Base-by-base conservation (phyloP, 2,797 vertebrate species). In the Ciconia nigra region DNA sequence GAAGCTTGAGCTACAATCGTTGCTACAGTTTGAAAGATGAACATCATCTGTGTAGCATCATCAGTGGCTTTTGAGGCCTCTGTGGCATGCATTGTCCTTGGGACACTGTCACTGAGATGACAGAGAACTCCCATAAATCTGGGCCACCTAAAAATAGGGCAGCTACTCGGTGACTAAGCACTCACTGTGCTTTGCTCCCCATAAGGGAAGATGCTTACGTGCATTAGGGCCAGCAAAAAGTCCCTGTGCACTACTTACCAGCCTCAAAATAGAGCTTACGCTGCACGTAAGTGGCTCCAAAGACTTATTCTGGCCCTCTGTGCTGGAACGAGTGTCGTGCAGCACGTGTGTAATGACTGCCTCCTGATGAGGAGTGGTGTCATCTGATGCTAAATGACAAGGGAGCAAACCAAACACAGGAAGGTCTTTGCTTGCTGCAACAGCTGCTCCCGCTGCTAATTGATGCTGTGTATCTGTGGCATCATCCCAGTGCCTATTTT, bases 401-500 rank as follows among this genome's bases (percentile, higher is more conserved):
- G 88, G 90, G n/a, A 92, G 67, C 65, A 94, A 96, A 97, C 83
- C 89, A 83, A 90, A 81, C 71, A 74, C 92, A 95, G 95, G 94
- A 95, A 97, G 95, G 92, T 93, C 92, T 95, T 93, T 92, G 84
- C 95, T 73, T 72, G 94, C 85, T 92, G 77, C 67, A 95, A 97
- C 97, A 97, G 95, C 97, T 97, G 95, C 84, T 97, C 82, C 94
- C 1, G 12, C 84, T 94, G 87, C 76, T 96, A 91, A 97, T 96
- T 96, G 95, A 96, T 82, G 94, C 88, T 95, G 88, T 96, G 67
- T 89, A 96, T 93, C 96, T 89, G 92, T 95, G 93, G 94, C 93
- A 97, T 96, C 89, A 91, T 97, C 95, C 93, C 96, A 96, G 90
- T 1, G 24, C 88, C 80, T 96, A 96, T 97, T 97, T 97, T 95